Evolutionary conservation across 2,888 invertebrate species (phyloP).

Genomic region (Acrocyrtus sp.): DNA sequence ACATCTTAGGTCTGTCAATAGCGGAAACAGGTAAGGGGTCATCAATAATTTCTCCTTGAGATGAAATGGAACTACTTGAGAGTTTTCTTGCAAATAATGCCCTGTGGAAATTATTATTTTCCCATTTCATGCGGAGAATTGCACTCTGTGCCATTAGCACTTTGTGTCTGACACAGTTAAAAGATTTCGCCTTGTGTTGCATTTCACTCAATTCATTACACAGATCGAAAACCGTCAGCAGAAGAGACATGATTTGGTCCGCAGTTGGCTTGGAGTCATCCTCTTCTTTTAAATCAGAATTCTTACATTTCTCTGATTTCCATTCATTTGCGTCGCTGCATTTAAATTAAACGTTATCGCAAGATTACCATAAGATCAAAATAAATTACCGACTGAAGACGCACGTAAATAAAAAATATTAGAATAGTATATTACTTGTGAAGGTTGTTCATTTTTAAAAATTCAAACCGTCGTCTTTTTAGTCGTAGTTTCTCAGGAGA

Average conservation of each 20-base stretch:
- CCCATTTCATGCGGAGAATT: slow-evolving; percentile 9
- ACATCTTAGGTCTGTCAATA: slow-evolving; percentile 76
- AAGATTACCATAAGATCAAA: too few relatives aligned
- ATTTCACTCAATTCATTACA: not conserved
- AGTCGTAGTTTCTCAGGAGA: slow-evolving; percentile 11
- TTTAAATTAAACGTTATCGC: too few relatives aligned
- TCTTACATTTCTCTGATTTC: too few relatives aligned
- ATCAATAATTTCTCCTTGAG: not conserved
- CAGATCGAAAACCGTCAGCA: slow-evolving; percentile 11
- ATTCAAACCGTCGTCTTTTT: slow-evolving; percentile 24
- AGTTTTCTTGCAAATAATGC: slow-evolving; percentile 4
- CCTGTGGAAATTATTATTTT: slow-evolving; percentile 7
- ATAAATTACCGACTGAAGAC: too few relatives aligned
- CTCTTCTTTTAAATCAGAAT: too few relatives aligned
- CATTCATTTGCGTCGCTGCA: too few relatives aligned
- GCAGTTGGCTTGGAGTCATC: not conserved
- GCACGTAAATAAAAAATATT: too few relatives aligned
- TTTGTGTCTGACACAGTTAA: slow-evolving; percentile 1
- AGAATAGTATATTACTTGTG: too few relatives aligned
- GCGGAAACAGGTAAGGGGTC: slow-evolving; percentile 2
- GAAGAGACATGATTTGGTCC: slow-evolving; percentile 6
- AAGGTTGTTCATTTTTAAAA: not conserved
- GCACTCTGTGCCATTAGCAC: too few relatives aligned
- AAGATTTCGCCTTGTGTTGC: slow-evolving; percentile 6
- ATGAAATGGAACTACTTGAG: not conserved